Percentiles rank a stretch among this genome's conserved stretches.
phyloP scores from a whole-genome alignment of 1,140 invertebrate species.

The Theocolax elegans region DNA sequence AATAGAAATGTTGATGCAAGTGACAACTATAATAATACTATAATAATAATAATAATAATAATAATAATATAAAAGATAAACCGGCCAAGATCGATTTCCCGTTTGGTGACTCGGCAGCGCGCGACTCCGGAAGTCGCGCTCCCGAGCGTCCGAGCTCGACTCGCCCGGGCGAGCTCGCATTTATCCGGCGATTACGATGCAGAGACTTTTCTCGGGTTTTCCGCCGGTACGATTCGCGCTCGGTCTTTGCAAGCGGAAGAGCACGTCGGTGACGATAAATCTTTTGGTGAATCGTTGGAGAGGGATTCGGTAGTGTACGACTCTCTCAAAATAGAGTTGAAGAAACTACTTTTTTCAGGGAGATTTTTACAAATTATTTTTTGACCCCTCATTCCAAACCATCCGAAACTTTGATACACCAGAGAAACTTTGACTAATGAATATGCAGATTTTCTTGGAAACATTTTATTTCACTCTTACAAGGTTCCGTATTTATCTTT shows the following conservation, averaged over 20 bases:
- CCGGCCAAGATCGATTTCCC: conserved; percentile 47
- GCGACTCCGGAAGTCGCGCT: background rate
- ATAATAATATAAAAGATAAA: background rate
- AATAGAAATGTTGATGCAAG: too few relatives aligned
- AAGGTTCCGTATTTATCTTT: background rate
- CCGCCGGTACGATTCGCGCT: background rate
- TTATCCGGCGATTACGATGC: conserved; percentile 36
- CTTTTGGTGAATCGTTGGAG: conserved; percentile 10
- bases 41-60: too few relatives aligned
- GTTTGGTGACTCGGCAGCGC: conserved; percentile 24
- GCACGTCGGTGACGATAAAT: conserved; percentile 15
- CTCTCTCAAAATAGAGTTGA: background rate
- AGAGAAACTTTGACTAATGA: conserved; percentile 3
- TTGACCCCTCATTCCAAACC: background rate
- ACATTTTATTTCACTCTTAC: background rate
- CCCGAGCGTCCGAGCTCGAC: background rate
- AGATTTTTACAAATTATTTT: conserved; percentile 20
- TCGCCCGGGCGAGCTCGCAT: conserved; percentile 9
- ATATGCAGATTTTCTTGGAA: background rate
- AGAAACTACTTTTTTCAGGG: background rate
- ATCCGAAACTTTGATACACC: background rate
- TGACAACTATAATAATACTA: too few relatives aligned
- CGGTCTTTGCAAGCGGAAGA: conserved; percentile 12
- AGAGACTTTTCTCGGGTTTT: conserved; percentile 6
- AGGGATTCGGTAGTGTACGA: background rate